Conservation (phyloP, 2,888 invertebrate species). For the Nymphalis polychloros region DNA sequence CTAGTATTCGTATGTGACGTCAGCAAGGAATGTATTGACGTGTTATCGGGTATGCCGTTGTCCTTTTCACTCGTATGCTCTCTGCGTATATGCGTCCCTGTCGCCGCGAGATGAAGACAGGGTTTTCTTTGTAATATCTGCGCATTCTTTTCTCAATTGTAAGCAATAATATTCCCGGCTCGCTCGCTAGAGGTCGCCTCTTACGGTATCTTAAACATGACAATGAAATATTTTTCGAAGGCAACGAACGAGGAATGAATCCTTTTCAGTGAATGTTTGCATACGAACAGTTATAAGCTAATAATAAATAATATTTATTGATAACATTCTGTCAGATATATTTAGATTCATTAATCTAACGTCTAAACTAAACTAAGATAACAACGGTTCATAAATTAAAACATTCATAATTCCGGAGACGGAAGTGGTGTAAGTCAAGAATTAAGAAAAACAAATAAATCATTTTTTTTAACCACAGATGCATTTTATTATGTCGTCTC, state of each 20-base stretch:
- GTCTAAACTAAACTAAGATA: not conserved
- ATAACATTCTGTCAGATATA: too few species aligned
- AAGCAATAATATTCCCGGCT: slow-evolving; percentile 49
- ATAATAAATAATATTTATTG: too few species aligned
- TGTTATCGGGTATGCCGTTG: slow-evolving; percentile 76
- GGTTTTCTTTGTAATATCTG: slow-evolving; percentile 68
- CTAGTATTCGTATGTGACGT: slow-evolving; percentile 55
- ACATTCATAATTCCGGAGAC: slow-evolving; percentile 14
- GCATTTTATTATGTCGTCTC: slow-evolving; percentile 71
- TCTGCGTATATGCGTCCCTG: slow-evolving; percentile 69
- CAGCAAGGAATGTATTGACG: slow-evolving; percentile 79
- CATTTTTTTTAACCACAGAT: slow-evolving; percentile 42
- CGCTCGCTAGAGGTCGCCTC: slow-evolving; percentile 37
- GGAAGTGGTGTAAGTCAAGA: slow-evolving; percentile 42
- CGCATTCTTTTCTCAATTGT: slow-evolving; percentile 71
- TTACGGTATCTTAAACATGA: slow-evolving; percentile 21
- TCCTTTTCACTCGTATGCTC: slow-evolving; percentile 66
- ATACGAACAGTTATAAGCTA: not conserved
- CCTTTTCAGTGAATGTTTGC: slow-evolving; percentile 17
- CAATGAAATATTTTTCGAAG: slow-evolving; percentile 4
- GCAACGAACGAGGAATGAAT: slow-evolving; percentile 14
- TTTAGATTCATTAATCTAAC: not conserved
- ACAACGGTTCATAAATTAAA: not conserved
- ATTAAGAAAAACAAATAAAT: slow-evolving; percentile 47
- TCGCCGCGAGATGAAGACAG: slow-evolving; percentile 72